Conservation (phyloP, 2,113 vertebrate genomes). For the Chaetodon auriga region DNA sequence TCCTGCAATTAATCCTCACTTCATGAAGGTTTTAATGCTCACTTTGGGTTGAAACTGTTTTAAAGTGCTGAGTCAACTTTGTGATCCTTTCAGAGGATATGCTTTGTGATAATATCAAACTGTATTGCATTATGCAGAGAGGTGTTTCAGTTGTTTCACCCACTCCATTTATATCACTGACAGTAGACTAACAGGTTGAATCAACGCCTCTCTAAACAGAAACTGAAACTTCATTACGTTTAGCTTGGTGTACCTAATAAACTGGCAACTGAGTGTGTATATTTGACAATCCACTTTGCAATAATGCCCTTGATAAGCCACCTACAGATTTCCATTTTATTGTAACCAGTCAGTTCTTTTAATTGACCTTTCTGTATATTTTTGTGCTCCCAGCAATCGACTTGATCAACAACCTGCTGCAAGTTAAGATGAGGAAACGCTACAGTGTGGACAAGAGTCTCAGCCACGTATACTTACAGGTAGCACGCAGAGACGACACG, state of each 20-base stretch:
- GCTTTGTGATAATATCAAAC: no score
- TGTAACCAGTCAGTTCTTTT: background rate
- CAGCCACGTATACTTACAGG: slow-evolving; percentile 92
- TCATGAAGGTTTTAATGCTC: no score
- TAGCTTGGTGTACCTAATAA: background rate
- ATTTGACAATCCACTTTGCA: background rate
- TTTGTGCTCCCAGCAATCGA: slow-evolving; percentile 86
- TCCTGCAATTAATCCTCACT: no score
- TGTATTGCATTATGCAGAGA: background rate
- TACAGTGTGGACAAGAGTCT: slow-evolving; percentile 96
- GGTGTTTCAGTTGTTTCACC: no score
- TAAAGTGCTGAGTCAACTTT: no score
- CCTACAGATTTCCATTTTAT: background rate
- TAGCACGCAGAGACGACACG: slow-evolving; percentile 54
- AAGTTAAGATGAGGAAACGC: slow-evolving; percentile 96
- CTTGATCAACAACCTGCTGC: slow-evolving; percentile 94
- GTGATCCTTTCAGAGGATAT: background rate
- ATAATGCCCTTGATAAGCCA: background rate
- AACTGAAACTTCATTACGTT: background rate
- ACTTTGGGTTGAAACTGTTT: no score
- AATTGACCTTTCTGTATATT: background rate
- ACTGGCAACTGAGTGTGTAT: background rate
- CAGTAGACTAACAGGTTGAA: no score
- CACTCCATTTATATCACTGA: no score
- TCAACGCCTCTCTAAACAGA: no score